Conservation (phyloP, 2,797 vertebrate genomes). For the Neosalanx taihuensis region DNA sequence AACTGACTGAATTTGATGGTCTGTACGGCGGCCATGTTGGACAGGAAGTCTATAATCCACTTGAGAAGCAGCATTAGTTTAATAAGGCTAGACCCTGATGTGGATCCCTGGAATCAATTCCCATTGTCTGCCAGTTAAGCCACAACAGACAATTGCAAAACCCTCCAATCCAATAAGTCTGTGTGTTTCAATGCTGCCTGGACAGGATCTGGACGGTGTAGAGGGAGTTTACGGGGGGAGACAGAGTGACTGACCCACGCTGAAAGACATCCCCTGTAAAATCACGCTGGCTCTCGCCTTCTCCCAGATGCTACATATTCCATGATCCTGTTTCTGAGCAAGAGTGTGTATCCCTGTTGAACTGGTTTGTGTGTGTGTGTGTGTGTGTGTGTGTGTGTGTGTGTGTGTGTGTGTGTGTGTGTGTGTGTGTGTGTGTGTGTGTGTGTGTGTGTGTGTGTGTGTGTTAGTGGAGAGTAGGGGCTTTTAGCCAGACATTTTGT, state of each 20-base stretch:
- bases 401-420: slow-evolving; percentile 10
- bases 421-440: slow-evolving; percentile 24
- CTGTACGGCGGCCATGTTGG: slow-evolving; percentile 43
- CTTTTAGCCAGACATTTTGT: slow-evolving; percentile 32
- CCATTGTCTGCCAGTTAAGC: slow-evolving; percentile 32
- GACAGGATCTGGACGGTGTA: slow-evolving; percentile 27
- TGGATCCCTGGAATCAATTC: slow-evolving; percentile 44
- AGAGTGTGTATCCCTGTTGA: background rate
- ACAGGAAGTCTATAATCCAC: slow-evolving; percentile 48
- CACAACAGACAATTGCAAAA: slow-evolving; percentile 49
- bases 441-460: slow-evolving; percentile 12
- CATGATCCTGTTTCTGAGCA: slow-evolving; percentile 17
- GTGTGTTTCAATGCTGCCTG: slow-evolving; percentile 38
- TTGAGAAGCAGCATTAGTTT: slow-evolving; percentile 39
- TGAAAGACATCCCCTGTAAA: slow-evolving; percentile 32
- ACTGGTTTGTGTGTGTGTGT: slow-evolving; percentile 9
- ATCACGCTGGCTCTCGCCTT: slow-evolving; percentile 33
- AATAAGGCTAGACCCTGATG: slow-evolving; percentile 51
- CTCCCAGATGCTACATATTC: slow-evolving; percentile 21
- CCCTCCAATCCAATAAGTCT: slow-evolving; percentile 42
- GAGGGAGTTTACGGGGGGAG: slow-evolving; percentile 10
- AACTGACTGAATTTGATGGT: slow-evolving; percentile 42
- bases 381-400: slow-evolving; percentile 15
- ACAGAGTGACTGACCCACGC: slow-evolving; percentile 31
- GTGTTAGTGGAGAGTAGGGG: slow-evolving; percentile 31